A percentile compares a stretch with the other conserved stretches of the same genome.
Evolutionary conservation across 2,797 vertebrate species (phyloP).

Genomic region (Octomys mimax): DNA sequence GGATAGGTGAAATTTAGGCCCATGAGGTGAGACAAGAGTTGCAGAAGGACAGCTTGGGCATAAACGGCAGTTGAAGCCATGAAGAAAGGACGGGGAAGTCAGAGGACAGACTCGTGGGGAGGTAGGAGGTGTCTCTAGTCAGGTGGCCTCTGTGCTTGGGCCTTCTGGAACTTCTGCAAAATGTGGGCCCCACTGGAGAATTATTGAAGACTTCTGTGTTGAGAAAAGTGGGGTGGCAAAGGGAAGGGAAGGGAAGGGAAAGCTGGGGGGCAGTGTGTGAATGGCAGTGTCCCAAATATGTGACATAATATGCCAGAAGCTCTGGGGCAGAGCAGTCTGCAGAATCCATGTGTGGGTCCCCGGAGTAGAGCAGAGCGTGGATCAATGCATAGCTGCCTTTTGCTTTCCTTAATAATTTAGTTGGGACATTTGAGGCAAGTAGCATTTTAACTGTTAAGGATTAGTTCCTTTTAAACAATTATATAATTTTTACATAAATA

Average conservation of each 20-base stretch:
- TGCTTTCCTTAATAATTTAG: neutral
- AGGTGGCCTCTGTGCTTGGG: neutral
- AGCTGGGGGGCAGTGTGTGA: neutral
- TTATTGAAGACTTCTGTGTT: neutral
- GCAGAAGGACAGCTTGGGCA: neutral
- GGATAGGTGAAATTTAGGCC: neutral
- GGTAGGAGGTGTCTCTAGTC: neutral
- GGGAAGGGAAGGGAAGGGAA: too few species aligned
- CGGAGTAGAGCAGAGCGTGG: fast-evolving
- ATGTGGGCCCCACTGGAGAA: neutral
- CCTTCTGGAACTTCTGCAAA: neutral
- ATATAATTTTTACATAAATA: neutral
- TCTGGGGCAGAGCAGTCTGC: neutral
- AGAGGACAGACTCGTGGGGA: neutral
- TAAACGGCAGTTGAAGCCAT: fast-evolving
- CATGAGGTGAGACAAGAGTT: neutral
- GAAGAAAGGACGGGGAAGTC: too few species aligned
- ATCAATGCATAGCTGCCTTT: neutral
- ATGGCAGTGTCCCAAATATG: fast-evolving
- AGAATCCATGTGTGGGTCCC: neutral
- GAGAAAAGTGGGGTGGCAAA: neutral
- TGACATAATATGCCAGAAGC: too few species aligned
- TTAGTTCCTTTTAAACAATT: neutral
- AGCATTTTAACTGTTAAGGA: neutral
- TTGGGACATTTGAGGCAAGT: neutral